Evolutionary conservation across 2,888 invertebrate genomes (phyloP).

Genomic region (Monochamus alternatus): DNA sequence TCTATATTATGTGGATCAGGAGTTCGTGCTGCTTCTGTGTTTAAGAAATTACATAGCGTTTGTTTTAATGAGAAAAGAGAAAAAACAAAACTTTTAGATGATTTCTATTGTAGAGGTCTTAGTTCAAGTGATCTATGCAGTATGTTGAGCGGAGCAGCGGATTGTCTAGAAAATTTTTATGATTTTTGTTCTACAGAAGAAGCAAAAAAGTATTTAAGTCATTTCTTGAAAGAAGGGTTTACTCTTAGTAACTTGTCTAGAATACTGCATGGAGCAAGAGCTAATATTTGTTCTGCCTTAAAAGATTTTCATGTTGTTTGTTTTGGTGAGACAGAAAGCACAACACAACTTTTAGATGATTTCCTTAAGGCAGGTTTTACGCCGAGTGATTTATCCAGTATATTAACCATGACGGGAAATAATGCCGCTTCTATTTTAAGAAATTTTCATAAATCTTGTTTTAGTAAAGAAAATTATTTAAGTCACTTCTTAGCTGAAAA

Average conservation of each 20-base stretch:
- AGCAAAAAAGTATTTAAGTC: slow-evolving; percentile 54
- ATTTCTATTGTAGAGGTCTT: slow-evolving; percentile 57
- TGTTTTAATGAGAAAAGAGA: slow-evolving; percentile 56
- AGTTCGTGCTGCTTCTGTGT: slow-evolving; percentile 50
- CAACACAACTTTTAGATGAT: slow-evolving; percentile 60
- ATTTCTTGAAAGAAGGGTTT: slow-evolving; percentile 37
- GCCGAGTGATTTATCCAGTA: slow-evolving; percentile 57
- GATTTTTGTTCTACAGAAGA: slow-evolving; percentile 51
- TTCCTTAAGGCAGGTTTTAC: slow-evolving; percentile 50
- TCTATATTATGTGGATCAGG: slow-evolving; percentile 56
- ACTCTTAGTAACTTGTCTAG: slow-evolving; percentile 55
- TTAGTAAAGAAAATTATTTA: slow-evolving; percentile 61
- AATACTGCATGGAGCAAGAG: slow-evolving; percentile 60
- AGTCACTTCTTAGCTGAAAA: slow-evolving; percentile 50
- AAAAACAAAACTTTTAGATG: slow-evolving; percentile 57
- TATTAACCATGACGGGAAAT: slow-evolving; percentile 61
- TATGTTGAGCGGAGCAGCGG: slow-evolving; percentile 58
- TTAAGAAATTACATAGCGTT: slow-evolving; percentile 54
- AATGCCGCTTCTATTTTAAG: slow-evolving; percentile 59
- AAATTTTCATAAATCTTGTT: slow-evolving; percentile 62
- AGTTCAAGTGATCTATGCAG: slow-evolving; percentile 57
- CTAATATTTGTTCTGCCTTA: slow-evolving; percentile 61
- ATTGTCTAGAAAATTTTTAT: slow-evolving; percentile 53
- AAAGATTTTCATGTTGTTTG: slow-evolving; percentile 54
- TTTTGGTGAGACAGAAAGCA: slow-evolving; percentile 59